Base-by-base conservation (phyloP, 2,888 invertebrate species). In the Lepas anatifera region DNA sequence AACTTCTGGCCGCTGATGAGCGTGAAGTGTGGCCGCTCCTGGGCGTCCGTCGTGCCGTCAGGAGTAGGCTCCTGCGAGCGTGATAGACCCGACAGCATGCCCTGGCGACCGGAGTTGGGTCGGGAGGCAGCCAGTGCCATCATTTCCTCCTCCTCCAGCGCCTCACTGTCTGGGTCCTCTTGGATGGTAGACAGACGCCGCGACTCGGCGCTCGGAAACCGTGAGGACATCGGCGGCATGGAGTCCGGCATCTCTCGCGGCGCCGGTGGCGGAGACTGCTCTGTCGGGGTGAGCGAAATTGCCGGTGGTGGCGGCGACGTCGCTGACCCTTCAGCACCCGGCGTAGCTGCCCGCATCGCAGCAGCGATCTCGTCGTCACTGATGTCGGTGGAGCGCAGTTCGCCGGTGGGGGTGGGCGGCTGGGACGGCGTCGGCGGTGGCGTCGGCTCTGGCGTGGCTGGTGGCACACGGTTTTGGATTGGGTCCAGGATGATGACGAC, bases 81-180 rank as follows among this genome's bases (percentile, higher is more conserved):
- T n/a, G n/a, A n/a, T n/a, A n/a, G n/a, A n/a, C n/a, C n/a, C n/a
- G n/a, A n/a, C n/a, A n/a, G n/a, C n/a, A n/a, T n/a, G n/a, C n/a
- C n/a, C n/a, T n/a, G n/a, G n/a, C n/a, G n/a, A n/a, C n/a, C n/a
- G n/a, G n/a, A n/a, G 32, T 22, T 22, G 58, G 3, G 1, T 18
- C 22, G 25, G 10, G 50, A 50, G 25, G 25, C 50, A 25, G 27
- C 27, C 25, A 25, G 25, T 27, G 25, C 16, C 52, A 29, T 16
- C 52, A 52, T 27, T 6, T 13, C 52, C 32, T 35, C 58, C 58
- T 58, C 58, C 58, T 58, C 58, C 58, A 22, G 16, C 35, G 32
- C 58, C 58, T 58, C 58, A n/a, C 58, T 58, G 35, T 58, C 58
- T 8, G 58, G 58, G 22, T 58, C 58, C 58, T 58, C 58, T 18